phyloP scores from a whole-genome alignment of 2,888 invertebrate genomes.

The Aspidapion aeneum region DNA sequence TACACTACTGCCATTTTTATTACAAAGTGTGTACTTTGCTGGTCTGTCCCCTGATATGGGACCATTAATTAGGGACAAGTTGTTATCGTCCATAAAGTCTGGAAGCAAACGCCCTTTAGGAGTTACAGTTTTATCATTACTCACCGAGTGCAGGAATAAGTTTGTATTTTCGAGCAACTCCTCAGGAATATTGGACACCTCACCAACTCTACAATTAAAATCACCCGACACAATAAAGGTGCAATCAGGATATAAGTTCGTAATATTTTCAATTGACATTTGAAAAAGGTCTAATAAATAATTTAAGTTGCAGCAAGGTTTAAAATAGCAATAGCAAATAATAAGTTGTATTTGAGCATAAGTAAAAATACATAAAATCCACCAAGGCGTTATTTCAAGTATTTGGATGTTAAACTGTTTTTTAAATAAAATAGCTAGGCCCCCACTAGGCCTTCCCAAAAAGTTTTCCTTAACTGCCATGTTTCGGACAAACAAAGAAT shows the following conservation, averaged over 20 bases:
- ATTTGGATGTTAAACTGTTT: not conserved
- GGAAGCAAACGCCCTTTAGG: too few relatives aligned
- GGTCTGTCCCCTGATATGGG: not conserved
- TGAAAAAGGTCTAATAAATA: not conserved
- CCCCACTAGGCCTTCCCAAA: not conserved
- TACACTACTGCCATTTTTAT: not conserved
- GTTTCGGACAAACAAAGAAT: too few relatives aligned
- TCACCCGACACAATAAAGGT: not conserved
- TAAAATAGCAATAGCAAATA: not conserved
- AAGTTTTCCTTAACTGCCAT: too few relatives aligned
- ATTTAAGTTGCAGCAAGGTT: not conserved
- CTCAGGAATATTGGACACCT: not conserved
- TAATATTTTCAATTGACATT: not conserved
- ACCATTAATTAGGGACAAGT: not conserved
- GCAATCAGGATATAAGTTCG: not conserved
- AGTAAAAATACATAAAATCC: not conserved
- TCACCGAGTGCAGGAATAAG: not conserved
- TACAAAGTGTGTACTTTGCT: not conserved
- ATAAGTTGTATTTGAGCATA: not conserved
- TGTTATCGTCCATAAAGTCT: too few relatives aligned
- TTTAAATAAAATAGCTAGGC: not conserved
- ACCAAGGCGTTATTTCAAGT: not conserved
- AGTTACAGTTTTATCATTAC: too few relatives aligned
- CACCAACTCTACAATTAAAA: not conserved
- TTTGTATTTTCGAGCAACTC: not conserved